Evolutionary conservation across 2,888 invertebrate genomes (phyloP).

Genomic region (Amphiduros pacificus): DNA sequence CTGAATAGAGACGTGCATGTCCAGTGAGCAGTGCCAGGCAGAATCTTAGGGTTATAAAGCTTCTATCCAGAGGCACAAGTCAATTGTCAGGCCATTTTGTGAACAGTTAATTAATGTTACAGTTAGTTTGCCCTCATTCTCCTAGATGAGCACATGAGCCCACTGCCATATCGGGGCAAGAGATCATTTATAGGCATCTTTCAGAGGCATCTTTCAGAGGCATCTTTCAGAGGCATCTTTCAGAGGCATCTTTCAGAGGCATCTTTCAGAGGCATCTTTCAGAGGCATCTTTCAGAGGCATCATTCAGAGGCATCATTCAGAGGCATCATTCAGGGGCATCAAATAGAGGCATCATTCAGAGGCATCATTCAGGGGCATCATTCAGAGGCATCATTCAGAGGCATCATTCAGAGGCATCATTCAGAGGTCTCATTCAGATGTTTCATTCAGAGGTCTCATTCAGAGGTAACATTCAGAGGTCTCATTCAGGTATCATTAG

Average conservation of each 20-base stretch:
- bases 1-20: no score
- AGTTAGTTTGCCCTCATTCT: no score
- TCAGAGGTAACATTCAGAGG: neutral
- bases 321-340: neutral
- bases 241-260: neutral
- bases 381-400: neutral
- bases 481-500: neutral
- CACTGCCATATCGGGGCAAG: no score
- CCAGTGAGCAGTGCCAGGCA: no score
- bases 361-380: neutral
- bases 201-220: neutral
- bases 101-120: no score
- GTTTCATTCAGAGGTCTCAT: neutral
- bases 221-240: neutral
- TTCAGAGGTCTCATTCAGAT: neutral
- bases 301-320: neutral
- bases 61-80: no score
- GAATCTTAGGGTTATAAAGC: no score
- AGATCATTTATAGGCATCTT: no score
- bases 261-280: neutral
- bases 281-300: neutral
- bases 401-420: neutral
- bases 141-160: no score
- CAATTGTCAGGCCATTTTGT: no score
- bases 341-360: neutral